Evolutionary conservation across 2,113 vertebrate genomes (phyloP).

Genomic region (Ellobius talpinus): DNA sequence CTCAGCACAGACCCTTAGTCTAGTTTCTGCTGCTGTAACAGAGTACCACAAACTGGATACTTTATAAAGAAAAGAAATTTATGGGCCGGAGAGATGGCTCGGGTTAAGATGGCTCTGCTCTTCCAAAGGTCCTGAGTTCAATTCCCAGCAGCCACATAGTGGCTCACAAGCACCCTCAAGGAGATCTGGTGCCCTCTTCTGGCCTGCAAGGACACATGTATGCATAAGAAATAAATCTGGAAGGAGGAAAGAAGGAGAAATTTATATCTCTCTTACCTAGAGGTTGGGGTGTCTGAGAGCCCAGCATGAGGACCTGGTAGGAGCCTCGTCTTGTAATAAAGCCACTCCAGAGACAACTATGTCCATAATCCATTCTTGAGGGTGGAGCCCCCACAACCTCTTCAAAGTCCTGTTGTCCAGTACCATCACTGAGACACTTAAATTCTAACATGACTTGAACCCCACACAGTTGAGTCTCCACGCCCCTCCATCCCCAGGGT

Average conservation of each 20-base stretch:
- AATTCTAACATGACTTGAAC: background rate
- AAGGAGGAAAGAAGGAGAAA: background rate
- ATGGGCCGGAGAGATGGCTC: too few relatives aligned
- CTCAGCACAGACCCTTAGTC: background rate
- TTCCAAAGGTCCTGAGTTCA: too few relatives aligned
- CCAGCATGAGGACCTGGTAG: background rate
- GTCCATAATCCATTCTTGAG: background rate
- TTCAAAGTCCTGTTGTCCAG: background rate
- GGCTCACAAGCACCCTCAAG: too few relatives aligned
- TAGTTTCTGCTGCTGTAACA: background rate
- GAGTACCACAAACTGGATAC: background rate
- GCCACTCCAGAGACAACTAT: background rate
- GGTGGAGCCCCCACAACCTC: background rate
- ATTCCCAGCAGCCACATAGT: too few relatives aligned
- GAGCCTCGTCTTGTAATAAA: background rate
- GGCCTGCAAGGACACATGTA: too few relatives aligned
- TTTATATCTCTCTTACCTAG: background rate
- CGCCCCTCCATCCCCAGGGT: background rate
- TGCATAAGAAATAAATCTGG: too few relatives aligned
- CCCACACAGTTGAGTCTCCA: constrained; percentile 27
- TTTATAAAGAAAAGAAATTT: background rate
- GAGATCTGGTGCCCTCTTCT: too few relatives aligned
- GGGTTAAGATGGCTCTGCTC: too few relatives aligned
- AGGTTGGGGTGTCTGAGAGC: background rate
- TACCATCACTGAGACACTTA: background rate